A percentile compares a stretch with the other conserved stretches of the same genome.
phyloP scores from a whole-genome alignment of 1,140 invertebrate species.

The Drosophila trapezifrons region DNA sequence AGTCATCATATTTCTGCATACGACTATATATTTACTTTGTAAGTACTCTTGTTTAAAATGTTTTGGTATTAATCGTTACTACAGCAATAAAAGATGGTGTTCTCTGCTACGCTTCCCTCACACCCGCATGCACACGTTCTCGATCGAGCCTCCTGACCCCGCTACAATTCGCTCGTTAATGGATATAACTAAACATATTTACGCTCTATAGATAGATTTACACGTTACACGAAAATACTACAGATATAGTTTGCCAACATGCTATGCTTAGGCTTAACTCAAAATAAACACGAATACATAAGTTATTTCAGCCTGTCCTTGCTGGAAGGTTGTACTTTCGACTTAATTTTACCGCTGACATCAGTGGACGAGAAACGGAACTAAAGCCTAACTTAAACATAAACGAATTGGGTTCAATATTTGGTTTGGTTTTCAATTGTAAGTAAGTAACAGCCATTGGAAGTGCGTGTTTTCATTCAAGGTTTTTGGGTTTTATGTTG shows the following conservation, averaged over 20 bases:
- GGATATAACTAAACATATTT: slow-evolving; percentile 45
- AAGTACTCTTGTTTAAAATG: slow-evolving; percentile 61
- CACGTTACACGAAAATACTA: slow-evolving; percentile 64
- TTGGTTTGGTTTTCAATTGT: slow-evolving; percentile 79
- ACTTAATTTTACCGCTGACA: slow-evolving; percentile 58
- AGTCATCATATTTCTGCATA: slow-evolving; percentile 49
- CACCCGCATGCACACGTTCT: slow-evolving; percentile 43
- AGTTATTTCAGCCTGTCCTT: slow-evolving; percentile 34
- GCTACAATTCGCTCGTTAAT: slow-evolving; percentile 53
- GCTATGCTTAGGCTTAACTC: slow-evolving; percentile 62
- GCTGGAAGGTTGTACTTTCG: slow-evolving; percentile 45
- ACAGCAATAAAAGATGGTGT: slow-evolving; percentile 52
- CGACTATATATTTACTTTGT: slow-evolving; percentile 69
- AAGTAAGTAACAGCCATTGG: slow-evolving; percentile 77
- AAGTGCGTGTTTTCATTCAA: slow-evolving; percentile 61
- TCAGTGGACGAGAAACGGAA: slow-evolving; percentile 56
- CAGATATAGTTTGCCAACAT: slow-evolving; percentile 52
- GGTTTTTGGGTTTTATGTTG: slow-evolving; percentile 9
- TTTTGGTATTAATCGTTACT: slow-evolving; percentile 43
- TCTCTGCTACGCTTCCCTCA: slow-evolving; percentile 61
- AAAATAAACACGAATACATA: slow-evolving; percentile 73
- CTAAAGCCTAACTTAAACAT: slow-evolving; percentile 80
- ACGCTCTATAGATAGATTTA: slow-evolving; percentile 41
- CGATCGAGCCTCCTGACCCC: slow-evolving; percentile 12
- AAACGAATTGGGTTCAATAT: slow-evolving; percentile 75